These are phyloP conservation scores for Chironomus tepperi DNA, from an alignment of 1,140 invertebrate genomes.

Conservation along the genomic window DNA sequence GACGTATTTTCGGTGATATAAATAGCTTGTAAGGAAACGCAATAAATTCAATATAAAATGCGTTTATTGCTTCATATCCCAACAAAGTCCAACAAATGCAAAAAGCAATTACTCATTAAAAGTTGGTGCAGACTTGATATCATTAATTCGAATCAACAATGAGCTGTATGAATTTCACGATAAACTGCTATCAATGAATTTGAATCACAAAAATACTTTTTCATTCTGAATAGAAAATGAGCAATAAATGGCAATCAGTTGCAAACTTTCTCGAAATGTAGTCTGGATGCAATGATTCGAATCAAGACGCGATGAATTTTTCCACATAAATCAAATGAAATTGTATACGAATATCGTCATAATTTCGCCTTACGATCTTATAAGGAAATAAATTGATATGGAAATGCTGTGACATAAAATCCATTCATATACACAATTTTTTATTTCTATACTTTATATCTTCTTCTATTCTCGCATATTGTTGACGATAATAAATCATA, in stretches of 20 bases:
- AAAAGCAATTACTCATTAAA: background rate
- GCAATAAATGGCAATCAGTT: conserved; percentile 1
- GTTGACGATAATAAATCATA: background rate
- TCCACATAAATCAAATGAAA: background rate
- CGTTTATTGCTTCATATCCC: background rate
- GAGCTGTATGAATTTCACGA: background rate
- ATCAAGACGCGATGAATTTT: background rate
- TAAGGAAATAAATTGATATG: background rate
- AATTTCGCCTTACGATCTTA: background rate
- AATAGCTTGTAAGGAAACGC: too few relatives aligned
- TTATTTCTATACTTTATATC: too few relatives aligned
- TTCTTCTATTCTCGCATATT: background rate
- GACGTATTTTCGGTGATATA: too few relatives aligned
- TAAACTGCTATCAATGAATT: background rate
- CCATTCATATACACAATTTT: background rate
- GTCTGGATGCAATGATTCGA: background rate
- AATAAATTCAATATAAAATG: too few relatives aligned
- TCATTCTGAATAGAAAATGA: background rate
- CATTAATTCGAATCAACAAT: too few relatives aligned
- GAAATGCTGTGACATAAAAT: background rate
- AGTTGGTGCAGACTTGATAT: background rate
- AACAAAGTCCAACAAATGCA: too few relatives aligned
- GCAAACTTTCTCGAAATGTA: background rate
- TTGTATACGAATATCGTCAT: background rate
- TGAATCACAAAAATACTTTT: background rate